Evolutionary conservation across 1,140 invertebrate genomes (phyloP).

Genomic region (Asobara japonica): DNA sequence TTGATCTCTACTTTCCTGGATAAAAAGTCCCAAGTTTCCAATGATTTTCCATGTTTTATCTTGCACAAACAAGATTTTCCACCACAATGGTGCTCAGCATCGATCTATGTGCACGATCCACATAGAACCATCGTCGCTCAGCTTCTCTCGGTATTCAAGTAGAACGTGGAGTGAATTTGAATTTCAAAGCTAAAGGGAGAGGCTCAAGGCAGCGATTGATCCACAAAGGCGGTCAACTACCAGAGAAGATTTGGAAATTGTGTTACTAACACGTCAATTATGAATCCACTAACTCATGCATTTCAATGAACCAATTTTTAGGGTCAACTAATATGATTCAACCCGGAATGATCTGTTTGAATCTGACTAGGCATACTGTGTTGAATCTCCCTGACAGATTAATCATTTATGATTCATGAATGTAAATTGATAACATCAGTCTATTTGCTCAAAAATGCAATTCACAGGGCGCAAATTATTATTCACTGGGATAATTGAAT

Average conservation of each 20-base stretch:
- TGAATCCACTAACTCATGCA: background rate
- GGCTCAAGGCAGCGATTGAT: background rate
- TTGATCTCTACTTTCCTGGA: background rate
- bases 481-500: no score
- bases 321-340: background rate
- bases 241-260: background rate
- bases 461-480: no score
- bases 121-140: background rate
- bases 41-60: background rate
- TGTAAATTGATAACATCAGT: no score
- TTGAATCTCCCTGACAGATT: no score
- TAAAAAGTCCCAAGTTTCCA: background rate
- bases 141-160: constrained; percentile 41
- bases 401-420: no score
- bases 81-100: background rate
- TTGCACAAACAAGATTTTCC: background rate
- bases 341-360: no score
- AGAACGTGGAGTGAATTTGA: constrained; percentile 51
- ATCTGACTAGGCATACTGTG: no score
- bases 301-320: background rate
- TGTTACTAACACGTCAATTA: background rate
- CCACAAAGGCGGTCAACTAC: background rate
- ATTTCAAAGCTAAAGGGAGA: constrained; percentile 47
- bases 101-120: background rate
- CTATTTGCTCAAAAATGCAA: no score